Evolutionary conservation across 2,113 vertebrate genomes (phyloP), one percentile per base, ranked within the genome.

Genomic region (Podiceps cristatus): DNA sequence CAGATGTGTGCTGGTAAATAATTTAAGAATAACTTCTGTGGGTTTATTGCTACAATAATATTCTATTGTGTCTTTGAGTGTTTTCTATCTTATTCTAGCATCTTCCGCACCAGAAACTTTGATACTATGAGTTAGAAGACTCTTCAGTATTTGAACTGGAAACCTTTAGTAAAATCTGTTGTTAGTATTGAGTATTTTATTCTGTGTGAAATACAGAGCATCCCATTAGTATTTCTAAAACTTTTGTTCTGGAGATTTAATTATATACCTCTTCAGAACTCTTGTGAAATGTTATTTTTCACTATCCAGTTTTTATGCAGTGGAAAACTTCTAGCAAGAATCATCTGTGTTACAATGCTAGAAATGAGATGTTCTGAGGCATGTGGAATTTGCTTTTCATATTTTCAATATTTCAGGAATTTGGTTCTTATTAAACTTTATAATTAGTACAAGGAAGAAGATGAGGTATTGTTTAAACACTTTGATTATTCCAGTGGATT

Each of bases 281-380:
- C 25, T 42, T 68, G 25, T 59, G 24, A 83, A 59, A 23, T 24
- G 1, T 0, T 29, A 8, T 82, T 90, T 92, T 92, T 78, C 24
- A 45, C 19, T 50, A 5, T 42, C 18, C 6, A 81, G 33, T 31
- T 37, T 93, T 75, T 58, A 62, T n/a, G 18, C 10, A 42, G 20
- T 31, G 29, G 35, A 55, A 78, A 88, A 59, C 8, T 24, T 64
- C 16, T 33, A 72, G 52, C 17, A 63, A 53, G 42, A 75, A 35
- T 42, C 1, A 24, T 42, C 12, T 33, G 10, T 42, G 5, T 55
- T 27, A 24, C 0, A 0, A 72, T 35, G 5, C 2, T 37, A 63
- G 18, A 73, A 92, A 85, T 31, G 2, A 55, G 10, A 81, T 14
- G 1, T 29, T 4, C 11, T 81, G 20, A 25, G 33, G 17, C 74